Evolutionary conservation across 2,888 invertebrate genomes (phyloP), one percentile per base, ranked within the genome.

Genomic region (Phyllotreta striolata): DNA sequence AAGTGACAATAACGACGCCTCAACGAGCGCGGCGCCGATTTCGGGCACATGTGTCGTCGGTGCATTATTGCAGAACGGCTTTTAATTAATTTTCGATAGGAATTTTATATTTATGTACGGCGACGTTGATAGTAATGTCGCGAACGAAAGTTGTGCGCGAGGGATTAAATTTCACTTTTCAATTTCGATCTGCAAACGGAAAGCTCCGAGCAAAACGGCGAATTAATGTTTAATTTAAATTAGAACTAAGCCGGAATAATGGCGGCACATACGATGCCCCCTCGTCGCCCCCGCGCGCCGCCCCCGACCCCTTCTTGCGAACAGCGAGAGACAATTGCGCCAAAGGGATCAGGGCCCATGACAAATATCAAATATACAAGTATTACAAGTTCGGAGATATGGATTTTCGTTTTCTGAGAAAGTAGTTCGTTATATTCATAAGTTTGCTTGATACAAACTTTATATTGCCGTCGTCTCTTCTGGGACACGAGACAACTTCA

Each of bases 391-490:
- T 77, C 72, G 74, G 74, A 76, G 77, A 77, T 78, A 78, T 78
- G 76, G 78, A 77, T 78, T 78, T 74, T 52, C 77, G 73, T 74
- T 72, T 24, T 71, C 74, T 70, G 64, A 71, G 72, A 73, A 70
- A 74, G 73, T 74, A 75, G 74, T 75, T 75, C 74, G 72, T 73
- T 74, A 75, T 74, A 75, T 77, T 78, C 77, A 75, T 77, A 78
- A 79, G 76, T 79, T 77, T 75, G 73, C 74, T 76, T 75, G 77
- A 77, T 75, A 75, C 75, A 78, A 79, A 79, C 78, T 79, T 78
- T 77, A 79, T 79, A 79, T 78, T 77, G 74, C 76, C 67, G 73
- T 72, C 72, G 73, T 72, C 73, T 71, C 70, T 65, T 59, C 66
- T 70, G 68, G 62, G 68, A 69, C 67, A 60, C 55, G 66, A 62